Percentiles rank a stretch among this genome's conserved stretches.
Conservation (phyloP, 2,888 invertebrate genomes). For the Leistus spinibarbis region DNA sequence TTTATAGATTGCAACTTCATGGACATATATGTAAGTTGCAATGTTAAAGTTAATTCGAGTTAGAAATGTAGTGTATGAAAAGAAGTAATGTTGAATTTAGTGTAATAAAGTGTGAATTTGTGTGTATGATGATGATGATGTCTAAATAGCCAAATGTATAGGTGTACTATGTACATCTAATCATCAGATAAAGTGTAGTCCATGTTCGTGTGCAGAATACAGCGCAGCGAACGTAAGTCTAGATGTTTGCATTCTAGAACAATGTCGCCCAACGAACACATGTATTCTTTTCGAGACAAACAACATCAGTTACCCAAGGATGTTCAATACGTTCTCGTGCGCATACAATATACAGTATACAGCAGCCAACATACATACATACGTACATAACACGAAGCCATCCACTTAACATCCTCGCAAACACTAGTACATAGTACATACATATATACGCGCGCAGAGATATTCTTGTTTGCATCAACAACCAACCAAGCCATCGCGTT, state of each 20-base stretch:
- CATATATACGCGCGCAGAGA: neutral
- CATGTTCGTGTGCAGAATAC: neutral
- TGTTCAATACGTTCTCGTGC: neutral
- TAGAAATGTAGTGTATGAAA: too few relatives aligned
- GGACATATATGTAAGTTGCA: too few relatives aligned
- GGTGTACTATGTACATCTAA: too few relatives aligned
- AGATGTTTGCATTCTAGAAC: neutral
- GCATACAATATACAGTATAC: neutral
- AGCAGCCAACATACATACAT: neutral
- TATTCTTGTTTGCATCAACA: neutral
- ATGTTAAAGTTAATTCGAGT: too few relatives aligned
- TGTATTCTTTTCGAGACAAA: slow-evolving; percentile 4
- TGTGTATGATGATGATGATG: too few relatives aligned
- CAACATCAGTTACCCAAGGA: neutral
- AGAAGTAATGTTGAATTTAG: too few relatives aligned
- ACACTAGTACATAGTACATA: neutral
- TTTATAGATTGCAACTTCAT: too few relatives aligned
- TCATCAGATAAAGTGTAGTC: neutral
- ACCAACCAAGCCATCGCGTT: neutral
- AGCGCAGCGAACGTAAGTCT: neutral
- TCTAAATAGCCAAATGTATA: neutral
- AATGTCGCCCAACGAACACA: neutral
- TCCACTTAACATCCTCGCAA: neutral
- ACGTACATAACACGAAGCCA: neutral
- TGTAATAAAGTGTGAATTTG: too few relatives aligned